phyloP scores from a whole-genome alignment of 2,113 vertebrate species.

The Protobothrops mucrosquamatus region DNA sequence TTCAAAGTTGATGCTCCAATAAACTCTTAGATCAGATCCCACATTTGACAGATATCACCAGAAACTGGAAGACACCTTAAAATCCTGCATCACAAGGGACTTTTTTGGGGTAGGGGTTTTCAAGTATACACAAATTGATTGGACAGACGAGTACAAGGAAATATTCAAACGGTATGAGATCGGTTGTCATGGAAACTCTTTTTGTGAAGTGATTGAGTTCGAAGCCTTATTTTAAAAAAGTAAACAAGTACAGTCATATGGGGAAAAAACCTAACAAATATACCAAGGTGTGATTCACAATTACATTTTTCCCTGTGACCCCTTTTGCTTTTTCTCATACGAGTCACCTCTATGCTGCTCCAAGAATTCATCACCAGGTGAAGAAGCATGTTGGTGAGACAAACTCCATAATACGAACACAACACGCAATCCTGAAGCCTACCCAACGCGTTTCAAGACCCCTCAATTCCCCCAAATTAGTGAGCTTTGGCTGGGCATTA shows the following conservation, averaged over 20 bases:
- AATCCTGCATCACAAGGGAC: background rate
- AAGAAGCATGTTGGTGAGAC: background rate
- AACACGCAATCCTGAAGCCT: background rate
- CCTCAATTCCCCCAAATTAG: background rate
- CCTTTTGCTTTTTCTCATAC: background rate
- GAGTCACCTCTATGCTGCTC: background rate
- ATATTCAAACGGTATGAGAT: background rate
- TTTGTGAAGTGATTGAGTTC: background rate
- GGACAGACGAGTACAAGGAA: background rate
- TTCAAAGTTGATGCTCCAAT: background rate
- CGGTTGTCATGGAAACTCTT: background rate
- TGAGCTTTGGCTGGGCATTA: background rate
- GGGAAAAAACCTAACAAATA: background rate
- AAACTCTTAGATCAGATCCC: background rate
- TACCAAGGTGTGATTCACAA: background rate
- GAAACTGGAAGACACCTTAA: background rate
- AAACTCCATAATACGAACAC: background rate
- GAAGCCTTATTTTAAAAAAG: background rate
- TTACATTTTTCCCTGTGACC: background rate
- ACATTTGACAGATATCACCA: background rate
- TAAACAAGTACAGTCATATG: background rate
- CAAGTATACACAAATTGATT: background rate
- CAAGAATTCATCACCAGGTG: background rate
- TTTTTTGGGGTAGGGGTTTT: background rate
- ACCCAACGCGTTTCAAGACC: background rate